Evolutionary conservation across 2,888 invertebrate species (phyloP).

Genomic region (Cephus pulcher): DNA sequence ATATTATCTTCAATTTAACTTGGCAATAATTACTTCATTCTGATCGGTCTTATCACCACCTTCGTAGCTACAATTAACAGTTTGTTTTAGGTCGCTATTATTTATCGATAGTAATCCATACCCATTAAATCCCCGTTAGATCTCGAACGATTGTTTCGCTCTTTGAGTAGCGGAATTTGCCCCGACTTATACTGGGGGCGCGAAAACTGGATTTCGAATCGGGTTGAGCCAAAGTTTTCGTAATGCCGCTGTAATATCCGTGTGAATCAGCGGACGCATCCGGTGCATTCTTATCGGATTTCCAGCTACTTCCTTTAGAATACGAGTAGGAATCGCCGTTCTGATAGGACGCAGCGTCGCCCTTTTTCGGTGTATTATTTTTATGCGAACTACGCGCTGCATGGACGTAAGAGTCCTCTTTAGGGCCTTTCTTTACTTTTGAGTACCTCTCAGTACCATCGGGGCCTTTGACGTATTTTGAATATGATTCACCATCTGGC

Average conservation of each 20-base stretch:
- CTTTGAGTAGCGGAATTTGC: conserved; percentile 12
- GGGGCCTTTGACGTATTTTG: conserved; percentile 23
- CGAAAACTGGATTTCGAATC: neutral
- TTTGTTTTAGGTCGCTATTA: neutral
- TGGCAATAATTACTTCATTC: neutral
- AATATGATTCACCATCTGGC: conserved; percentile 29
- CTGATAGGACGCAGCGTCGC: conserved; percentile 26
- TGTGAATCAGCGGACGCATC: conserved; percentile 16
- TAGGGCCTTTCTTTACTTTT: conserved; percentile 26
- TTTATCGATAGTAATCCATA: neutral
- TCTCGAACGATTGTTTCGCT: conserved; percentile 19
- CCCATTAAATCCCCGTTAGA: conserved; percentile 27
- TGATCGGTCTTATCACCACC: neutral
- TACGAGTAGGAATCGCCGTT: conserved; percentile 35
- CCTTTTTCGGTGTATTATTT: conserved; percentile 31
- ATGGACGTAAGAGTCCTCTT: conserved; percentile 16
- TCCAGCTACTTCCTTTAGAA: conserved; percentile 31
- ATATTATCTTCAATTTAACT: neutral
- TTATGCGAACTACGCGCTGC: conserved; percentile 34
- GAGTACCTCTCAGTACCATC: conserved; percentile 20
- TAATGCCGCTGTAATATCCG: conserved; percentile 5
- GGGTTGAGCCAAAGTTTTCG: conserved; percentile 12
- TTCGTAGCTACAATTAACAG: neutral
- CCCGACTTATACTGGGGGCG: conserved; percentile 10
- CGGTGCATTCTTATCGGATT: conserved; percentile 32